These are phyloP conservation scores for Metellina segmentata DNA, from an alignment of 2,888 invertebrate species.

Conservation along the genomic window DNA sequence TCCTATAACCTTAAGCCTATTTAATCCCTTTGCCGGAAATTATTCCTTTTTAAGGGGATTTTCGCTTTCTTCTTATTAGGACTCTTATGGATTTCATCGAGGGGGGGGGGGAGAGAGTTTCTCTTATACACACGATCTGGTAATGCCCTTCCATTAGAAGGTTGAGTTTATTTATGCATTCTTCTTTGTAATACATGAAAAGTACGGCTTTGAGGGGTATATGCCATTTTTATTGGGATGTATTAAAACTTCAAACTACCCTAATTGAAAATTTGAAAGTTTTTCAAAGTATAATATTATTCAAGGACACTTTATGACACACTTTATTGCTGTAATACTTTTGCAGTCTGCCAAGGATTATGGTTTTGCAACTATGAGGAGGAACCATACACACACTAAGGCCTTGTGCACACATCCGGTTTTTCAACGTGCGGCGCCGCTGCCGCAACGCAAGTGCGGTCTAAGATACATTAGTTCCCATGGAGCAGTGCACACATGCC, in stretches of 20 bases:
- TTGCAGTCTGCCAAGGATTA: no score
- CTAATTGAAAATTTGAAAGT: no score
- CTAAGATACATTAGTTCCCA: no score
- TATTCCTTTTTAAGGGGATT: conserved; percentile 66
- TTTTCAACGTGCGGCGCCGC: no score
- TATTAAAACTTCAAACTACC: background rate
- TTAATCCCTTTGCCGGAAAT: conserved; percentile 63
- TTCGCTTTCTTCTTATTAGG: conserved; percentile 39
- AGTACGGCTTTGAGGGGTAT: background rate
- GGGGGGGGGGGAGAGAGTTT: background rate
- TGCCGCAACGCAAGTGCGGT: no score
- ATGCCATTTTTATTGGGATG: background rate
- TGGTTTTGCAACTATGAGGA: no score
- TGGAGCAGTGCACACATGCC: no score
- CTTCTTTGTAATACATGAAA: background rate
- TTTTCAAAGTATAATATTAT: no score
- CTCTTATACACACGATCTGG: background rate
- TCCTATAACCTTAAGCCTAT: conserved; percentile 60
- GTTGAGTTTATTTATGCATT: conserved; percentile 13
- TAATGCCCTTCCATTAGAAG: conserved; percentile 1
- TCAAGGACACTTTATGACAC: no score
- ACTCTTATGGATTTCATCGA: background rate
- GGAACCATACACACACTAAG: no score
- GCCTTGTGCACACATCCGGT: no score
- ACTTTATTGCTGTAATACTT: no score